Percentiles rank a stretch among this genome's conserved stretches.
Evolutionary conservation across 2,888 invertebrate genomes (phyloP).

Genomic region (Anoncus sp.): DNA sequence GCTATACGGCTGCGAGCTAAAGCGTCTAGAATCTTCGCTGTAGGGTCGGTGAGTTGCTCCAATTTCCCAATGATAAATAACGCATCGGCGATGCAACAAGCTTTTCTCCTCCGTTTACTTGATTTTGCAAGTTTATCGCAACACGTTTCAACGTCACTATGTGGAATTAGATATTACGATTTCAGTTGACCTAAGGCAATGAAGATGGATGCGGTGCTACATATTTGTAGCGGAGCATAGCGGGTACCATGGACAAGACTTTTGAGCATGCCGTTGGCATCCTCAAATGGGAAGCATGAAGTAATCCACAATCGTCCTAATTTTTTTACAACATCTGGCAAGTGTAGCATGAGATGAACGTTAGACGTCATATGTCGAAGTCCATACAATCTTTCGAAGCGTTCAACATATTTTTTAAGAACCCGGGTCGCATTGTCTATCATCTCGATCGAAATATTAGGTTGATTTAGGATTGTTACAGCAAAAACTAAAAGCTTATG

Average conservation of each 20-base stretch:
- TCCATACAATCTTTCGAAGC: slow-evolving; percentile 62
- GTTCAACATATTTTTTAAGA: slow-evolving; percentile 24
- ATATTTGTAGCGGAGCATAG: background rate
- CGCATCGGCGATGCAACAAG: too few species aligned
- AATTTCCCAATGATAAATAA: too few species aligned
- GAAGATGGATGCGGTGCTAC: background rate
- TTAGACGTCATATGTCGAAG: slow-evolving; percentile 61
- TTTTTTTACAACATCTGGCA: slow-evolving; percentile 58
- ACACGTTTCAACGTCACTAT: too few species aligned
- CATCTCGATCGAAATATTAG: slow-evolving; percentile 53
- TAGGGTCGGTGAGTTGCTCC: too few species aligned
- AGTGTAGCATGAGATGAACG: slow-evolving; percentile 66
- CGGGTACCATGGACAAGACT: slow-evolving; percentile 44
- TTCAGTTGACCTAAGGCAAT: background rate
- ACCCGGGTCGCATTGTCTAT: slow-evolving; percentile 41
- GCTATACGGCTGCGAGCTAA: too few species aligned
- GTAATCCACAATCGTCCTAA: slow-evolving; percentile 63
- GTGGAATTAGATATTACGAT: too few species aligned
- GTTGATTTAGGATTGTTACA: slow-evolving; percentile 55
- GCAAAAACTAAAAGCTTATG: slow-evolving; percentile 60
- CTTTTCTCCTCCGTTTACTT: too few species aligned
- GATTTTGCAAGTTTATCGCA: too few species aligned
- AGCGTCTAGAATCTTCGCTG: too few species aligned
- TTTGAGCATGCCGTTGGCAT: slow-evolving; percentile 61
- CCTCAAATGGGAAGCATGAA: slow-evolving; percentile 64